Evolutionary conservation across 2,113 vertebrate genomes (phyloP), one percentile per base, ranked within the genome.

Genomic region (Periophthalmus modestus): DNA sequence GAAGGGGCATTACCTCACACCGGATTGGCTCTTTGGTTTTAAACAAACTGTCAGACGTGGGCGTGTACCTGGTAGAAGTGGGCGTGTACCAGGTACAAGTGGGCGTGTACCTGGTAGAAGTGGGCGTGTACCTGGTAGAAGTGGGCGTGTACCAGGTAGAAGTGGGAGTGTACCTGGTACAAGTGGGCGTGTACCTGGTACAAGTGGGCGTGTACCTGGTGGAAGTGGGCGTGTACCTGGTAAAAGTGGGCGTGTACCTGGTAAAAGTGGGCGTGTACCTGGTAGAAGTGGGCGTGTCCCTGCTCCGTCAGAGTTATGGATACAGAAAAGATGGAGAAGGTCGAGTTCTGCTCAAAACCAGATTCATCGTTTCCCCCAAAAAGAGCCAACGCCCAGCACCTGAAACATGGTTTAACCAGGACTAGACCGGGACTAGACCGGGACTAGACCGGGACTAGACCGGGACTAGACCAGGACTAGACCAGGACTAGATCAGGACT

Each of bases 291-390:
- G 58, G 95, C 95, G 89, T 94, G 96, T 69, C 97, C 97, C 69
- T 97, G 93, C 85, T 98, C 95, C 2, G 97, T 98, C 80, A 99
- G 88, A 10, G 96, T 98, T 83, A 98, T 95, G 78, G 96, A 97
- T 86, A 99, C 94, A 85, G 95, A 96, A 89, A 99, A 99, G 88
- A 98, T 95, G 54, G 97, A 98, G 74, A 97, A 98, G 46, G 97
- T 98, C 72, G 95, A 91, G 87, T 99, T 98, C 88, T 99, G 97
- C 62, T 98, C 96, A 85, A 98, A 98, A 18, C 97, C 97, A 0
- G 95, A 96, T 84, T 98, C 97, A 78, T 95, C 95, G 91, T 98
- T 99, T 80, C 97, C 97, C 87, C 96, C 97, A 79, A 95, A 97
- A 66, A 99, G 90, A 66, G 95, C 95, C 90, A 98, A 92, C 78